Evolutionary conservation across 2,888 invertebrate genomes (phyloP).

Genomic region (Cosmopolites sordidus): DNA sequence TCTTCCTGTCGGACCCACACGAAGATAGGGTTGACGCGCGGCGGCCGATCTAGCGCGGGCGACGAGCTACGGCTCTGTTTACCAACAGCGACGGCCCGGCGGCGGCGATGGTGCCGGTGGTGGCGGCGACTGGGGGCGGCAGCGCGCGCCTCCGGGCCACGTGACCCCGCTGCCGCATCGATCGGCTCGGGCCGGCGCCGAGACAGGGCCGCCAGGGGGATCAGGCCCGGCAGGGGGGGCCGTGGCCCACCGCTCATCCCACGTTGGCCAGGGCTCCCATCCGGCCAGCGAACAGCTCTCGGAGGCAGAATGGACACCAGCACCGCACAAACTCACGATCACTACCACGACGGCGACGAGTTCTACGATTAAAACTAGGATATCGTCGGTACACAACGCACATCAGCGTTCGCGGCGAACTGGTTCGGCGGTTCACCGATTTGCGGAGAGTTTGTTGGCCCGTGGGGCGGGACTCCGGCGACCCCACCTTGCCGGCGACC

Average conservation of each 20-base stretch:
- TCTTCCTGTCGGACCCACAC: conserved; percentile 80
- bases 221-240: conserved; percentile 49
- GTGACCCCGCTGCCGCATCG: conserved; percentile 40
- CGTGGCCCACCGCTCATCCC: conserved; percentile 46
- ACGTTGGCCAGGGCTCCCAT: conserved; percentile 27
- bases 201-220: conserved; percentile 46
- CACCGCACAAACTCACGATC: too few species aligned
- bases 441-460: conserved; percentile 42
- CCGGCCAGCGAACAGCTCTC: conserved; percentile 15
- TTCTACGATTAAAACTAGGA: conserved; percentile 2
- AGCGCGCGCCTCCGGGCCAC: conserved; percentile 39
- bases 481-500: conserved; percentile 31
- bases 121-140: conserved; percentile 39
- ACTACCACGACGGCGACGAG: too few species aligned
- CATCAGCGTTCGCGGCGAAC: conserved; percentile 12
- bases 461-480: conserved; percentile 34
- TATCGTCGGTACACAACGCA: not conserved
- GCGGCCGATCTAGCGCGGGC: conserved; percentile 47
- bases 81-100: conserved; percentile 32
- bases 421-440: conserved; percentile 32
- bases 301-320: conserved; percentile 13
- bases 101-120: conserved; percentile 51
- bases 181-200: conserved; percentile 43
- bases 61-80: conserved; percentile 33
- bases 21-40: conserved; percentile 77